These are phyloP conservation scores for Euura saliciscinereae DNA, from an alignment of 1,140 invertebrate genomes.

Conservation along the genomic window DNA sequence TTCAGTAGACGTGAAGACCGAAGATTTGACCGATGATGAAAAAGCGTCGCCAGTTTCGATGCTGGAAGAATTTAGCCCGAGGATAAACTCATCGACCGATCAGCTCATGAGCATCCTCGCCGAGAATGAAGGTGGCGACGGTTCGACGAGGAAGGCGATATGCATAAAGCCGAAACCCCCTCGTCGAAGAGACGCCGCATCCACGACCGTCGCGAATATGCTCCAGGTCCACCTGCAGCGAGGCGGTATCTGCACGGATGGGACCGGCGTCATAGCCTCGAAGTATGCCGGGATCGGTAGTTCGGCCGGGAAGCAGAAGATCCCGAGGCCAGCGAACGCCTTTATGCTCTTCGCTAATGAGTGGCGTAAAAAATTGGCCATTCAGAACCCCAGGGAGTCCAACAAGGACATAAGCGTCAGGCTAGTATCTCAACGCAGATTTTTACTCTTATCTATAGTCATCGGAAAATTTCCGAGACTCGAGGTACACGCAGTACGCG, in stretches of 20 bases:
- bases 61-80: background rate
- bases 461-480: background rate
- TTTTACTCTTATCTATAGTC: conserved; percentile 23
- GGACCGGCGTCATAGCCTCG: conserved; percentile 20
- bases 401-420: conserved; percentile 71
- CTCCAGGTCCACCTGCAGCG: conserved; percentile 33
- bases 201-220: conserved; percentile 26
- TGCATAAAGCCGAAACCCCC: conserved; percentile 35
- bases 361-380: conserved; percentile 63
- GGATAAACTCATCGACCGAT: background rate
- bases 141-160: conserved; percentile 29
- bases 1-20: too few relatives aligned
- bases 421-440: conserved; percentile 32
- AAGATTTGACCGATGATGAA: too few relatives aligned
- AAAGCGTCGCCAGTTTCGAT: too few relatives aligned
- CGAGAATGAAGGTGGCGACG: conserved; percentile 14
- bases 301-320: conserved; percentile 53
- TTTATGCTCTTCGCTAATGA: conserved; percentile 73
- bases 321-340: conserved; percentile 68
- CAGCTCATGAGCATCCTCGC: conserved; percentile 1
- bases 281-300: conserved; percentile 18
- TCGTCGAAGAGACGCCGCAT: conserved; percentile 28
- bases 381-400: conserved; percentile 63
- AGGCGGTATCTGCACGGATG: conserved; percentile 1
- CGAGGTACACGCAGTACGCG: too few relatives aligned